phyloP scores from a whole-genome alignment of 1,140 invertebrate genomes.

The Manduca sexta region DNA sequence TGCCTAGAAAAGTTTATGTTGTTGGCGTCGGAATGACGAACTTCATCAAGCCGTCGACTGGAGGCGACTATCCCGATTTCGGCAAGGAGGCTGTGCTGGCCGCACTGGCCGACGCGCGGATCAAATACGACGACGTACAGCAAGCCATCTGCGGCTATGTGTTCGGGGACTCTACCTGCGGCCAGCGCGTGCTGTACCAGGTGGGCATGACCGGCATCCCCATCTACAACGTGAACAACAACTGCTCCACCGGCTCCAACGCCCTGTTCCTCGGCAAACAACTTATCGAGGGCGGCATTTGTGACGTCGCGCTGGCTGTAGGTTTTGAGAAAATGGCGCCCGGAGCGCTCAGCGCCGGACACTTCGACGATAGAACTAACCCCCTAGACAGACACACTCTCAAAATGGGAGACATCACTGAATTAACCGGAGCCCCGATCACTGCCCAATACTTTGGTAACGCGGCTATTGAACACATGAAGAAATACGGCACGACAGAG shows the following conservation, averaged over 20 bases:
- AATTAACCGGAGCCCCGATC: slow-evolving; percentile 86
- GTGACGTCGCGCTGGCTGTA: slow-evolving; percentile 92
- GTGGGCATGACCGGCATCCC: slow-evolving; percentile 97
- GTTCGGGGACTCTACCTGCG: slow-evolving; percentile 97
- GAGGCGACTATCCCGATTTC: slow-evolving; percentile 95
- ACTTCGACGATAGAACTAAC: slow-evolving; percentile 91
- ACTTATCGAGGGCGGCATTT: slow-evolving; percentile 87
- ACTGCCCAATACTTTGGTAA: slow-evolving; percentile 98
- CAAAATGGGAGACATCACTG: slow-evolving; percentile 87
- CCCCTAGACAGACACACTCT: slow-evolving; percentile 95
- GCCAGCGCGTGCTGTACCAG: slow-evolving; percentile 95
- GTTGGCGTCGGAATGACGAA: slow-evolving; percentile 98
- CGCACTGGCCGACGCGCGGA: slow-evolving; percentile 89
- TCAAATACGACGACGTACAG: slow-evolving; percentile 87
- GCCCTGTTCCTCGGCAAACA: slow-evolving; percentile 94
- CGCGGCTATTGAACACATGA: slow-evolving; percentile 97
- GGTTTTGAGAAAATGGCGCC: slow-evolving; percentile 99
- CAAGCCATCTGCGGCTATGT: slow-evolving; percentile 96
- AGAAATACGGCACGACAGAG: slow-evolving; percentile 94
- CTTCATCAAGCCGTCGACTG: slow-evolving; percentile 85
- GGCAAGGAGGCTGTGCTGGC: slow-evolving; percentile 94
- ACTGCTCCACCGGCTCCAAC: slow-evolving; percentile 96
- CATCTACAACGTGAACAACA: slow-evolving; percentile 99
- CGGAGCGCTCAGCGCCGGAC: slow-evolving; percentile 85
- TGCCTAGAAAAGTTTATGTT: slow-evolving; percentile 84